Conservation (phyloP, 2,888 invertebrate species). For the Lasioglossum marginatum region DNA sequence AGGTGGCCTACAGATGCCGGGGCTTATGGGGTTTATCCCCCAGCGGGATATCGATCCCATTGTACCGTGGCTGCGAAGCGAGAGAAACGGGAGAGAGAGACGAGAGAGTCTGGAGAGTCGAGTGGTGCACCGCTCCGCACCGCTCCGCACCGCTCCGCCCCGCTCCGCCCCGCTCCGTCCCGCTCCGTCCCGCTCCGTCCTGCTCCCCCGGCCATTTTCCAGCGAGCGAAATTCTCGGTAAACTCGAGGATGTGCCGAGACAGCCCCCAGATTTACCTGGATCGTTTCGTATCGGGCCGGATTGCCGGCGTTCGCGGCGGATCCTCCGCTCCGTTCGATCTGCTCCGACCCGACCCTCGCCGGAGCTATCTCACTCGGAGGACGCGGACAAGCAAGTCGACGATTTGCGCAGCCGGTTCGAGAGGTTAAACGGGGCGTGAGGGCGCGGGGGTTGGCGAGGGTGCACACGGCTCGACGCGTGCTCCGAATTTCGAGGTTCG, state of each 20-base stretch:
- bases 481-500: background rate
- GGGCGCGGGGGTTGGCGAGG: too few relatives aligned
- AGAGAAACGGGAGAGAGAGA: slow-evolving; percentile 37
- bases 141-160: background rate
- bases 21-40: slow-evolving; percentile 84
- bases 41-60: slow-evolving; percentile 84
- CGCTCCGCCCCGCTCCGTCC: background rate
- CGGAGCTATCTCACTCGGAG: background rate
- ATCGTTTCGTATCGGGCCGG: background rate
- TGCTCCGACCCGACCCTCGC: slow-evolving; percentile 53
- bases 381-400: slow-evolving; percentile 4
- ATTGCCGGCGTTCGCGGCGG: background rate
- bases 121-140: background rate
- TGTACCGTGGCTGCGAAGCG: slow-evolving; percentile 74
- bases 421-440: background rate
- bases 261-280: slow-evolving; percentile 9
- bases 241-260: slow-evolving; percentile 33
- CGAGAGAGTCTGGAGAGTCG: slow-evolving; percentile 37
- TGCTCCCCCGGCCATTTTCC: background rate
- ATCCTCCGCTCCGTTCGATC: slow-evolving; percentile 58
- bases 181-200: background rate
- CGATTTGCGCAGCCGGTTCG: slow-evolving; percentile 5
- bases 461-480: slow-evolving; percentile 2
- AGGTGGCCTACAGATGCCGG: slow-evolving; percentile 84
- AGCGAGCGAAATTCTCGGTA: slow-evolving; percentile 19